Percentiles rank a stretch among this genome's conserved stretches.
These are phyloP conservation scores for Brachypterus glaber DNA, from an alignment of 2,888 invertebrate genomes.

Conservation along the genomic window DNA sequence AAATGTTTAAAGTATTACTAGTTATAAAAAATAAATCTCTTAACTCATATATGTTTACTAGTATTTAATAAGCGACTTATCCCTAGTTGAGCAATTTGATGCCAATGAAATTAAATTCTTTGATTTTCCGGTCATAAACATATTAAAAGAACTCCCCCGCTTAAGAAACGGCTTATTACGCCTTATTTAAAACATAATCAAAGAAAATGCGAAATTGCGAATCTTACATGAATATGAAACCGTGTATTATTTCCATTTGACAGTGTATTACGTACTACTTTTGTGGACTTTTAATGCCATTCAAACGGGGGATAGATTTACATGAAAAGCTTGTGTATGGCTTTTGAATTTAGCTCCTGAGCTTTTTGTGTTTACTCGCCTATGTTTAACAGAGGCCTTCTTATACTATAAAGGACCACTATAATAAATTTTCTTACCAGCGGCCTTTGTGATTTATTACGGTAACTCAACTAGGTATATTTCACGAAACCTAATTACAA, in stretches of 20 bases:
- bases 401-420: slow-evolving; percentile 23
- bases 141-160: too few species aligned
- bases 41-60: too few species aligned
- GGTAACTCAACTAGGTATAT: too few species aligned
- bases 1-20: too few species aligned
- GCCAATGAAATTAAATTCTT: too few species aligned
- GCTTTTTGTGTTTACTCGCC: slow-evolving; percentile 41
- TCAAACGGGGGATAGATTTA: slow-evolving; percentile 29
- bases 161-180: too few species aligned
- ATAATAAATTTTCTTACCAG: slow-evolving; percentile 20
- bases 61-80: too few species aligned
- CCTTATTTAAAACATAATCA: too few species aligned
- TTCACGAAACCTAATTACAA: too few species aligned
- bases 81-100: too few species aligned
- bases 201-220: slow-evolving; percentile 20
- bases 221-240: slow-evolving; percentile 21
- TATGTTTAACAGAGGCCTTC: slow-evolving; percentile 41
- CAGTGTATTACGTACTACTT: slow-evolving; percentile 28
- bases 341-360: slow-evolving; percentile 35
- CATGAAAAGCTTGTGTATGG: slow-evolving; percentile 33
- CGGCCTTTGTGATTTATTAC: not conserved
- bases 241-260: slow-evolving; percentile 27
- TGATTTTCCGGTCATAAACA: too few species aligned
- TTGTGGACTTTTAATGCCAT: slow-evolving; percentile 31
- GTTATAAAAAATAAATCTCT: too few species aligned